phyloP scores from a whole-genome alignment of 2,113 vertebrate genomes.

The Eulacestoma nigropectus region DNA sequence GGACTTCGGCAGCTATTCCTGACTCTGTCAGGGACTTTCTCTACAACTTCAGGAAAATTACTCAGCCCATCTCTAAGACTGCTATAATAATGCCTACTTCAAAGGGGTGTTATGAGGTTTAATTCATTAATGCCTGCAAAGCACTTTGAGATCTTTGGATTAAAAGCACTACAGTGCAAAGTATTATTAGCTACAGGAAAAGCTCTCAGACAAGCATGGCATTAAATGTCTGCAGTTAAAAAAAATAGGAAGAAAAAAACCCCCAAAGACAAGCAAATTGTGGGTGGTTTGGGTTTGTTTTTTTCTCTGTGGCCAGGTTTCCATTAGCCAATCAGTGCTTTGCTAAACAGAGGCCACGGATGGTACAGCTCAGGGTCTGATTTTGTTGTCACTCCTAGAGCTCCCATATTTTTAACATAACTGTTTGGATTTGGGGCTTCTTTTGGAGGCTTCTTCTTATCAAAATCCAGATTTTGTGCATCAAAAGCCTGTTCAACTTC shows the following conservation, averaged over 20 bases:
- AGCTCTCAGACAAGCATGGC: constrained; percentile 37
- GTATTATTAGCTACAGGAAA: constrained; percentile 53
- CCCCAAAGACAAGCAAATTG: not conserved
- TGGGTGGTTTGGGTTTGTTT: not conserved
- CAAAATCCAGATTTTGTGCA: not conserved
- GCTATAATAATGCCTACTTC: constrained; percentile 61
- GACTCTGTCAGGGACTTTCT: constrained; percentile 49
- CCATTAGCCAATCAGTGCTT: not conserved
- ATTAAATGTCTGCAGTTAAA: constrained; percentile 16
- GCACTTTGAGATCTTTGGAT: constrained; percentile 60
- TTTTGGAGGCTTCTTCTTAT: not conserved
- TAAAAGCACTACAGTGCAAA: constrained; percentile 47
- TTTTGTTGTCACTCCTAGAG: not conserved
- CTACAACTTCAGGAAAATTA: constrained; percentile 52
- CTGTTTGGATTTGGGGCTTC: not conserved
- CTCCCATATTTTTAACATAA: not conserved
- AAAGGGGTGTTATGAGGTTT: constrained; percentile 59
- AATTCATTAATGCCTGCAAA: constrained; percentile 64
- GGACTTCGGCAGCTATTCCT: not conserved
- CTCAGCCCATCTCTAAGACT: constrained; percentile 44
- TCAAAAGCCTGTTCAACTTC: not conserved
- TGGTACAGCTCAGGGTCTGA: not conserved
- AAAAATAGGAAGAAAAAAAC: not conserved
- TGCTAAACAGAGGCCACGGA: not conserved
- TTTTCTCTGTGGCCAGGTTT: not conserved